Conservation (phyloP, 2,113 vertebrate genomes). For the Pteruthius melanotis region DNA sequence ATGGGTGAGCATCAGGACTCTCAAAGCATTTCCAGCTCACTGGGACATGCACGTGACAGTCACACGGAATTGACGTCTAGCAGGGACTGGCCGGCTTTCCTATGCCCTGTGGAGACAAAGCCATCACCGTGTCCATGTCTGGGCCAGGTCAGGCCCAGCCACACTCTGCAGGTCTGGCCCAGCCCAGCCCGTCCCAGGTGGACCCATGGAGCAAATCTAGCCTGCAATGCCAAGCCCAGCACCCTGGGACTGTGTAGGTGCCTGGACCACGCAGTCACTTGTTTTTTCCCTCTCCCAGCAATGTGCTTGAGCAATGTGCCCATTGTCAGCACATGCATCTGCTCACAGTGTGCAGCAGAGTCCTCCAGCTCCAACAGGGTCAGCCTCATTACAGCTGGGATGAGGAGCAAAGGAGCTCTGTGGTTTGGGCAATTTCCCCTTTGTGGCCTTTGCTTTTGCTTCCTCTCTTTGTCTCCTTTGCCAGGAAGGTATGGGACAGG, state of each 20-base stretch:
- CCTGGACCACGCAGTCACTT: background rate
- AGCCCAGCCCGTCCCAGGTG: background rate
- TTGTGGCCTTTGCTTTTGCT: background rate
- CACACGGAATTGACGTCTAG: background rate
- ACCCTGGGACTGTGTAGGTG: background rate
- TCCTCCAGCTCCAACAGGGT: background rate
- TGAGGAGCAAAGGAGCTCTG: background rate
- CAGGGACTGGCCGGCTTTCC: background rate
- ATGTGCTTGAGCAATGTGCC: background rate
- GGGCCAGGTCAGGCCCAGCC: background rate
- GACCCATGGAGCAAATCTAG: background rate
- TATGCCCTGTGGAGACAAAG: background rate
- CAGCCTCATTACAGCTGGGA: background rate
- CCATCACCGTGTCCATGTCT: background rate
- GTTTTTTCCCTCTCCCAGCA: background rate
- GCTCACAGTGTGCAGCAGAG: background rate
- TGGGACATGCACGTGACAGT: background rate
- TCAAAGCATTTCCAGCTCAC: accelerated
- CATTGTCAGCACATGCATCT: background rate
- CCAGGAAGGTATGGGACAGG: background rate
- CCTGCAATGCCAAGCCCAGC: accelerated
- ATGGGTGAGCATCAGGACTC: accelerated
- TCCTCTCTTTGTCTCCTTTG: background rate
- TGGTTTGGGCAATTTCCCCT: background rate
- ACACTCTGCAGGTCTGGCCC: background rate